Conservation (phyloP, 2,113 vertebrate genomes). For the Macquaria australasica region DNA sequence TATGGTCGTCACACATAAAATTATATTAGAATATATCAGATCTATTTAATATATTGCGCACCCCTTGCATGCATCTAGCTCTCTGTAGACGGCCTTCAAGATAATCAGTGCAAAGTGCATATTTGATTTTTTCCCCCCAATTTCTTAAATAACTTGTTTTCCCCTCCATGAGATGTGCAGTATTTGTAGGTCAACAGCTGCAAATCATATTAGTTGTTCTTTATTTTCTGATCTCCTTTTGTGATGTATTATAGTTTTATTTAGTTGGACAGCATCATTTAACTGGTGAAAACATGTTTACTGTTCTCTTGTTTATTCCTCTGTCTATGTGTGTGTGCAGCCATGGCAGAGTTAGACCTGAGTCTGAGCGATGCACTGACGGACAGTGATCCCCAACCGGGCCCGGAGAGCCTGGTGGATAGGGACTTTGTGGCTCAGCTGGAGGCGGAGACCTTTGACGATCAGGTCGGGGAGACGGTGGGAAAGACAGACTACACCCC, state of each 20-base stretch:
- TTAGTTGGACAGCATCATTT: background rate
- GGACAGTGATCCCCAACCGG: slow-evolving; percentile 83
- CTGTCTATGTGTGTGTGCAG: slow-evolving; percentile 51
- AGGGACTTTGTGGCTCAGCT: slow-evolving; percentile 92
- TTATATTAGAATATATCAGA: no score
- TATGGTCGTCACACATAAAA: no score
- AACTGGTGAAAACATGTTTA: background rate
- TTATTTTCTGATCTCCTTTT: background rate
- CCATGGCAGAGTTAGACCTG: slow-evolving; percentile 88
- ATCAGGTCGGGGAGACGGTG: slow-evolving; percentile 93
- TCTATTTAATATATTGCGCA: no score
- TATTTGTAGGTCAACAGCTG: background rate
- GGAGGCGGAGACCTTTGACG: slow-evolving; percentile 92
- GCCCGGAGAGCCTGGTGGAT: slow-evolving; percentile 87
- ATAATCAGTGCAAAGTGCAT: no score
- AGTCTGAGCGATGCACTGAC: slow-evolving; percentile 93
- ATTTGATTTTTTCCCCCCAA: no score
- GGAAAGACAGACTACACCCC: slow-evolving; percentile 93
- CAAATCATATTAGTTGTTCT: background rate
- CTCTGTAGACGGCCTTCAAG: no score
- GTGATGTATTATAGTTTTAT: background rate
- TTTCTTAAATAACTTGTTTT: no score
- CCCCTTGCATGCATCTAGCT: no score
- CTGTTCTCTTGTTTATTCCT: background rate
- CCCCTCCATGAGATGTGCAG: background rate